phyloP scores from a whole-genome alignment of 2,888 invertebrate genomes.

The Lepidochrysops patricia region DNA sequence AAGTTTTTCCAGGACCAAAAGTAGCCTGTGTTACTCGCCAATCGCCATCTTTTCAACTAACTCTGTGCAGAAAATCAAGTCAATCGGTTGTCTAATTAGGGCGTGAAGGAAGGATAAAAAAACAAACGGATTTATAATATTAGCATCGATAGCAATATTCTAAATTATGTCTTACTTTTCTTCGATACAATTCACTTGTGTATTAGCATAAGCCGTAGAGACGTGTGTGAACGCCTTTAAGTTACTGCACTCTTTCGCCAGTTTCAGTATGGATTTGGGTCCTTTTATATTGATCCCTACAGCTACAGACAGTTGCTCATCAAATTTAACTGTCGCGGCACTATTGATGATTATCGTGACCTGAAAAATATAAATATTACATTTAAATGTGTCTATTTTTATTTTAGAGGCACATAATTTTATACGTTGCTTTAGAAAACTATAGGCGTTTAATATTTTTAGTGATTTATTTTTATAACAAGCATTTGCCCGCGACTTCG shows the following conservation, averaged over 20 bases:
- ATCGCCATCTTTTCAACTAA: no score
- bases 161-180: slow-evolving; percentile 67
- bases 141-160: background rate
- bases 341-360: slow-evolving; percentile 59
- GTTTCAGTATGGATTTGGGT: slow-evolving; percentile 80
- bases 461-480: no score
- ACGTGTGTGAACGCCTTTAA: slow-evolving; percentile 75
- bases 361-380: slow-evolving; percentile 31
- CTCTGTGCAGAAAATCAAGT: no score
- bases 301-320: slow-evolving; percentile 84
- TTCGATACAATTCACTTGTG: slow-evolving; percentile 82
- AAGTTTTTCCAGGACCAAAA: no score
- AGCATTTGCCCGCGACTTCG: no score
- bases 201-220: slow-evolving; percentile 76
- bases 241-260: slow-evolving; percentile 82
- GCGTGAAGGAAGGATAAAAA: no score
- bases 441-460: background rate
- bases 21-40: no score
- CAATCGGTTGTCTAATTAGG: no score
- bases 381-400: background rate
- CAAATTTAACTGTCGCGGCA: slow-evolving; percentile 78
- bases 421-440: background rate
- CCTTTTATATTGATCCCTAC: slow-evolving; percentile 87
- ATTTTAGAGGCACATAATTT: background rate
- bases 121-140: background rate